A percentile compares a stretch with the other conserved stretches of the same genome.
phyloP scores from a whole-genome alignment of 2,113 vertebrate species.

The Australoheros scitulus region DNA sequence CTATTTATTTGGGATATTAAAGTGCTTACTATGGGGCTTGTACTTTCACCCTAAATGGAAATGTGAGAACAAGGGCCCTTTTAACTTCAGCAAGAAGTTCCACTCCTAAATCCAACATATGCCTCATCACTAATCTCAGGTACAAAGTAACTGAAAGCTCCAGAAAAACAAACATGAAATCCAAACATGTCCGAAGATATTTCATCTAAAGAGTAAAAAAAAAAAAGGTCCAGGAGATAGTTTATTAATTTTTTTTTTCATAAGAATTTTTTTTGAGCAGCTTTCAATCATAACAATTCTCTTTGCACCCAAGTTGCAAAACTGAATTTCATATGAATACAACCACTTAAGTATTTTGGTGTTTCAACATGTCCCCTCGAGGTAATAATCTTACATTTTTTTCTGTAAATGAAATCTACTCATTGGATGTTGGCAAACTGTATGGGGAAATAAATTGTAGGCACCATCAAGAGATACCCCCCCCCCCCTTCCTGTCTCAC shows the following conservation, averaged over 20 bases:
- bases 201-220: not conserved
- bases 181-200: slow-evolving; percentile 21
- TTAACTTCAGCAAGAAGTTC: slow-evolving; percentile 35
- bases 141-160: slow-evolving; percentile 46
- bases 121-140: slow-evolving; percentile 52
- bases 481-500: slow-evolving; percentile 19
- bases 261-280: not conserved
- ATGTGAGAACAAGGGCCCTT: slow-evolving; percentile 54
- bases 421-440: not conserved
- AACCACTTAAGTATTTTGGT: not conserved
- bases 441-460: not conserved
- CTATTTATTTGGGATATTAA: slow-evolving; percentile 66
- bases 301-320: not conserved
- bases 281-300: not conserved
- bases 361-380: not conserved
- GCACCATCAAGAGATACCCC: slow-evolving; percentile 16
- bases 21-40: slow-evolving; percentile 64
- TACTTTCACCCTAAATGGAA: slow-evolving; percentile 65
- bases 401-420: not conserved
- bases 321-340: not conserved
- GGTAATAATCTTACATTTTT: not conserved
- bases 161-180: slow-evolving; percentile 56
- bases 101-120: slow-evolving; percentile 34
- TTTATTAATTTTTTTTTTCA: not conserved
- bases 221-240: too few species aligned